Evolutionary conservation across 2,797 vertebrate genomes (phyloP).

Genomic region (Sebastes hubbsi): DNA sequence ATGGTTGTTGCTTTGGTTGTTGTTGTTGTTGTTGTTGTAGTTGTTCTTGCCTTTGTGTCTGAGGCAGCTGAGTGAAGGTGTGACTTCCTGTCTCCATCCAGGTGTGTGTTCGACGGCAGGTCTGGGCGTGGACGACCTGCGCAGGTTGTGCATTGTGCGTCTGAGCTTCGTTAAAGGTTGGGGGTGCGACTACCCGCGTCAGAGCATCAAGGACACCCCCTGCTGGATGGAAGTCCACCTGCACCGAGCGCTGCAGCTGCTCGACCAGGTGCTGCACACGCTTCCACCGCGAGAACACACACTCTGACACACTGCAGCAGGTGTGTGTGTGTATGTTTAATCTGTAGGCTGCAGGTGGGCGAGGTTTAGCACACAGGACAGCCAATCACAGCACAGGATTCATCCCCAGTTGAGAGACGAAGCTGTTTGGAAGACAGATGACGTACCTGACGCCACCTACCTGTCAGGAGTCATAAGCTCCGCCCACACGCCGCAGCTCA

Average conservation of each 20-base stretch:
- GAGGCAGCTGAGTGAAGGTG: neutral
- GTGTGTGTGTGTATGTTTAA: neutral
- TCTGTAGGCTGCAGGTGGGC: neutral
- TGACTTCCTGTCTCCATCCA: conserved; percentile 30
- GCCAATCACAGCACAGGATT: neutral
- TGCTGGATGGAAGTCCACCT: conserved; percentile 88
- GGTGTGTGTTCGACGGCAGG: conserved; percentile 77
- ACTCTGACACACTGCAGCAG: conserved; percentile 14
- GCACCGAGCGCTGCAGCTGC: conserved; percentile 84
- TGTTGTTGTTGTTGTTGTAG: neutral
- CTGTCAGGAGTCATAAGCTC: neutral
- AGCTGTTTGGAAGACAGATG: neutral
- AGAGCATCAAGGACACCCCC: conserved; percentile 87
- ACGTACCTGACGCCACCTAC: neutral
- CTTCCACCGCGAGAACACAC: conserved; percentile 71
- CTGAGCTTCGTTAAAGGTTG: conserved; percentile 88
- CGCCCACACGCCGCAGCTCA: neutral
- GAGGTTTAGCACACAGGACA: neutral
- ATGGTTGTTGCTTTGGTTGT: too few relatives aligned
- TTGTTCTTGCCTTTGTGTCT: neutral
- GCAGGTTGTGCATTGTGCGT: conserved; percentile 82
- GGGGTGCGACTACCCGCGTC: conserved; percentile 85
- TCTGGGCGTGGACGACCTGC: conserved; percentile 84
- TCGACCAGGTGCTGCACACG: conserved; percentile 86
- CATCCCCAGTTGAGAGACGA: neutral